Percentiles rank a stretch among this genome's conserved stretches.
These are phyloP conservation scores for Calypte anna DNA, from an alignment of 2,113 vertebrate species.

Conservation along the genomic window DNA sequence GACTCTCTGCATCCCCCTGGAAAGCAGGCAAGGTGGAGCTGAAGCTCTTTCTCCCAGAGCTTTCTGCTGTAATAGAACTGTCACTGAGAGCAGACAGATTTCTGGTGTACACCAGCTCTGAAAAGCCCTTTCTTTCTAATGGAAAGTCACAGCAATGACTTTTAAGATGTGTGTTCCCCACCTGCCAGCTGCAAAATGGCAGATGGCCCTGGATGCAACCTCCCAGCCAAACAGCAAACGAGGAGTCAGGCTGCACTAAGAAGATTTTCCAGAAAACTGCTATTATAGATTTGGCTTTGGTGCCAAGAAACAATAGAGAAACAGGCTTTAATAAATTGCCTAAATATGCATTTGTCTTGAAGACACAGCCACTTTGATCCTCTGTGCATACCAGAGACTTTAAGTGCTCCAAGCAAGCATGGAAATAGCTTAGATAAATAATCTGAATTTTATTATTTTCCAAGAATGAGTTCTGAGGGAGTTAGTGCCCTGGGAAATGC, in stretches of 20 bases:
- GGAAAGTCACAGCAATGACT: conserved; percentile 17
- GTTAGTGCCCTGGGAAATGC: background rate
- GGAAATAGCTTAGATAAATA: conserved; percentile 59
- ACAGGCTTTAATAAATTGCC: conserved; percentile 46
- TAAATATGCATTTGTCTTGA: conserved; percentile 53
- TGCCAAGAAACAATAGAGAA: conserved; percentile 47
- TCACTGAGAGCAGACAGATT: background rate
- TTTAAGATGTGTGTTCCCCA: background rate
- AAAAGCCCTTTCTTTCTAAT: background rate
- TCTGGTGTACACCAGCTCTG: background rate
- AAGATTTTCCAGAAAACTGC: conserved; percentile 35
- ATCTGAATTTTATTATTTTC: conserved; percentile 61
- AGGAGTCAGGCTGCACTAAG: background rate
- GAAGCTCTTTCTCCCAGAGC: background rate
- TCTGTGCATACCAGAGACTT: conserved; percentile 16
- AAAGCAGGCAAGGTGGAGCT: background rate
- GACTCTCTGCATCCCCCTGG: background rate
- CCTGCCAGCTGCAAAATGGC: background rate
- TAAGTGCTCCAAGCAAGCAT: conserved; percentile 41
- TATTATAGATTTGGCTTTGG: background rate
- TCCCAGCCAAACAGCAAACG: background rate
- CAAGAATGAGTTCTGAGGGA: conserved; percentile 43
- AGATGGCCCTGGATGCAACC: background rate
- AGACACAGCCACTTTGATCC: conserved; percentile 49
- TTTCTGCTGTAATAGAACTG: background rate